Percentiles rank a stretch among this genome's conserved stretches.
Conservation (phyloP, 2,888 invertebrate species). For the Seira musarum region DNA sequence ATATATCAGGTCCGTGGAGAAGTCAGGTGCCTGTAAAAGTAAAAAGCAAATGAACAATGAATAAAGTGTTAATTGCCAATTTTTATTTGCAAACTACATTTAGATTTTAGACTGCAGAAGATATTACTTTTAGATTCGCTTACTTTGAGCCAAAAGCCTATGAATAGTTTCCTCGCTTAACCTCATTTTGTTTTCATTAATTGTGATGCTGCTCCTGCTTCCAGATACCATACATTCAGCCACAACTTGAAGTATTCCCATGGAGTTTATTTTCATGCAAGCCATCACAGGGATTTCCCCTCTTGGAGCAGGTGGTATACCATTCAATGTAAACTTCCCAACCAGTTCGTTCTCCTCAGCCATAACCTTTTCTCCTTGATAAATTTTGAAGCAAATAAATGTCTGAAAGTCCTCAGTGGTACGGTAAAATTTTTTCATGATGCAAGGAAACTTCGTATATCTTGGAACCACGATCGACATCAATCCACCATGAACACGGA, state of each 20-base stretch:
- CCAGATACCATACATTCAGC: slow-evolving; percentile 53
- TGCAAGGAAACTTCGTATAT: slow-evolving; percentile 25
- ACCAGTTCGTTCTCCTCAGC: slow-evolving; percentile 39
- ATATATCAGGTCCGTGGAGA: too few relatives aligned
- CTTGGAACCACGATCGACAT: slow-evolving; percentile 52
- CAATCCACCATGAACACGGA: slow-evolving; percentile 23
- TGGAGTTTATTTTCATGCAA: slow-evolving; percentile 40
- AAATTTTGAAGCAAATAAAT: slow-evolving; percentile 20
- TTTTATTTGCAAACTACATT: too few relatives aligned
- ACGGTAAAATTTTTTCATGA: not conserved
- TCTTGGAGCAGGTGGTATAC: slow-evolving; percentile 47
- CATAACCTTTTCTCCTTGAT: slow-evolving; percentile 47
- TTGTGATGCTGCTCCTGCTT: slow-evolving; percentile 22
- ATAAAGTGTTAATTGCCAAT: too few relatives aligned
- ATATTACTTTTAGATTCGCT: too few relatives aligned
- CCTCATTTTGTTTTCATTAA: slow-evolving; percentile 41
- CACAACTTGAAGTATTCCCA: slow-evolving; percentile 55
- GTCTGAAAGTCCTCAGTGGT: slow-evolving; percentile 15
- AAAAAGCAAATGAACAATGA: too few relatives aligned
- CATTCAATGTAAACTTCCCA: slow-evolving; percentile 54
- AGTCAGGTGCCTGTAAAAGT: too few relatives aligned
- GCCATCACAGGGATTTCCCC: slow-evolving; percentile 2
- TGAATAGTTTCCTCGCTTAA: slow-evolving; percentile 33
- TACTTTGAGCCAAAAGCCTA: slow-evolving; percentile 37
- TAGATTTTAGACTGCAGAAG: too few relatives aligned